Evolutionary conservation across 2,113 vertebrate species (phyloP), one percentile per base, ranked within the genome.

Genomic region (Pangasianodon hypophthalmus): DNA sequence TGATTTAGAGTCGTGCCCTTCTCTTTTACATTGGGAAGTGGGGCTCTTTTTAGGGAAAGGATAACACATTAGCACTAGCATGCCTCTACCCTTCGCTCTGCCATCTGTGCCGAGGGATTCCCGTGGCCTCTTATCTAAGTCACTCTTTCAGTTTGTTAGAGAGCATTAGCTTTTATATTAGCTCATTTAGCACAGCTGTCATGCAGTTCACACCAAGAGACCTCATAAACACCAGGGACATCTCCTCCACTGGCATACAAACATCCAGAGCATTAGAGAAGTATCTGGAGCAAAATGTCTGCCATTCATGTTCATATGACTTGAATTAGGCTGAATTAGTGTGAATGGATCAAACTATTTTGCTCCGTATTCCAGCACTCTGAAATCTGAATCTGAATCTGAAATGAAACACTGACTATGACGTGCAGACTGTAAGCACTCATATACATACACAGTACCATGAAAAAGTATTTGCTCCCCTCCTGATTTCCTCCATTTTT

Each of bases 161-260:
- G 26, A 64, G 87, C 60, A 88, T 88, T 83, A 88, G 87, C 79
- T 88, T 83, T 88, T 88, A 88, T 71, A 88, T 82, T 83, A 83
- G 79, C 62, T 88, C 62, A 88, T 88, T 88, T 88, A 83, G 60
- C 62, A 71, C 48, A 54, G 60, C 79, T 69, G 58, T 50, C 58
- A 52, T 60, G 60, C 56, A 52, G 58, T n/a, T 77, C 54, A 67
- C 60, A 85, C 60, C 84, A n/a, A 64, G 84, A 67, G 26, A 48
- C 52, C 14, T 87, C 46, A 71, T 67, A 88, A 83, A 83, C 79
- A 83, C 32, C 11, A 41, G 58, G 73, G 60, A 82, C 62, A 83
- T 52, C 37, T 83, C 19, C 29, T 50, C 29, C 58, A 11, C 75
- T 32, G 41, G 41, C 8, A 48, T 19, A 62, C 29, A 80, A 16